phyloP scores from a whole-genome alignment of 2,797 vertebrate genomes.

The Falco peregrinus region DNA sequence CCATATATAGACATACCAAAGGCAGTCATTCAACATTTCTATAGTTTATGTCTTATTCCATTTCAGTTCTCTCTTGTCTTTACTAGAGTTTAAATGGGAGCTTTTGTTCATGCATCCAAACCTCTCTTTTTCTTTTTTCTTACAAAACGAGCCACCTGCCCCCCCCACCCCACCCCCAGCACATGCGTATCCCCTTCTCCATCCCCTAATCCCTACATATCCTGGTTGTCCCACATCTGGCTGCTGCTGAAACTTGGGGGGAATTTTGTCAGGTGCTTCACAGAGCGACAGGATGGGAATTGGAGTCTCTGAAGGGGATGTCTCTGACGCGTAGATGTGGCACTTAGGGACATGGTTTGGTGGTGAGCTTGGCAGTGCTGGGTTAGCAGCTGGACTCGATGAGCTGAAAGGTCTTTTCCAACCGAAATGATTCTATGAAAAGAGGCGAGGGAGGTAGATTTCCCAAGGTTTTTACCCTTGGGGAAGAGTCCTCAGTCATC shows the following conservation, averaged over 20 bases:
- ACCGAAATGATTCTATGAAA: background rate
- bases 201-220: background rate
- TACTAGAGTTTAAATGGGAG: background rate
- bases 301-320: background rate
- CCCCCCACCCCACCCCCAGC: rapidly evolving
- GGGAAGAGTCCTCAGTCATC: background rate
- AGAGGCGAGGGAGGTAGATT: background rate
- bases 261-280: background rate
- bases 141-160: background rate
- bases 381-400: background rate
- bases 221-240: background rate
- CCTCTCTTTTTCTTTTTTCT: no score
- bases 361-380: no score
- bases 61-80: background rate
- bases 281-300: background rate
- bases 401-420: background rate
- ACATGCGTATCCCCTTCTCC: rapidly evolving
- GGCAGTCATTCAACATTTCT: background rate
- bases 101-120: background rate
- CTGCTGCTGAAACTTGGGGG: background rate
- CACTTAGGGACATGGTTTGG: background rate
- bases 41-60: background rate
- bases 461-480: background rate
- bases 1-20: background rate
- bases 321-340: background rate